These are phyloP conservation scores for Athene noctua DNA, from an alignment of 2,113 vertebrate genomes.

Conservation along the genomic window DNA sequence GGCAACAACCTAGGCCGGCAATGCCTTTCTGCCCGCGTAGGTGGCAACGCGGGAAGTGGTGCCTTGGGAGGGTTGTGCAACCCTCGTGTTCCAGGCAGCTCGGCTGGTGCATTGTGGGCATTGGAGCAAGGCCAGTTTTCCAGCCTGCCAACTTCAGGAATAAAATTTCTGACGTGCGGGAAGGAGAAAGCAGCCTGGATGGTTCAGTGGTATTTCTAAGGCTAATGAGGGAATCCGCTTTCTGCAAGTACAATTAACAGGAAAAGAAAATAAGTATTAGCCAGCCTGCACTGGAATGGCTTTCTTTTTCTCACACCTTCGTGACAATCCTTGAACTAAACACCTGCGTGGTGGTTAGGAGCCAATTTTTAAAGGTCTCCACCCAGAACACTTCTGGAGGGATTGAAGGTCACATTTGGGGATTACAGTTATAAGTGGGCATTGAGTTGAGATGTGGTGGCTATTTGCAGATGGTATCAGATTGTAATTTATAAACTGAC, in stretches of 20 bases:
- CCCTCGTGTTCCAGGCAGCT: neutral
- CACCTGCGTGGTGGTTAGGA: neutral
- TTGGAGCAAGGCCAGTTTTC: neutral
- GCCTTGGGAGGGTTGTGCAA: conserved; percentile 10
- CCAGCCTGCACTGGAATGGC: neutral
- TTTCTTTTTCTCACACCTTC: neutral
- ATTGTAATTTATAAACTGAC: neutral
- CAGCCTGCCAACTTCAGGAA: neutral
- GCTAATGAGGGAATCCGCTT: neutral
- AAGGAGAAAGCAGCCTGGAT: neutral
- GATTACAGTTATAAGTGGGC: neutral
- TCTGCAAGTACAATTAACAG: neutral
- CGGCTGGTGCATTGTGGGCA: neutral
- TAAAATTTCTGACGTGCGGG: neutral
- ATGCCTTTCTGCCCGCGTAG: neutral
- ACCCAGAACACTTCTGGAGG: neutral
- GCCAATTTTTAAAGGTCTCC: neutral
- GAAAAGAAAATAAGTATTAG: neutral
- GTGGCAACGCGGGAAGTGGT: neutral
- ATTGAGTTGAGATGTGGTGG: neutral
- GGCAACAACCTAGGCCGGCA: fast-evolving
- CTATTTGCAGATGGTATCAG: neutral
- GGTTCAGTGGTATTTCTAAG: neutral
- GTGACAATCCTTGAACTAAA: neutral
- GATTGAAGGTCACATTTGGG: neutral